Evolutionary conservation across 2,888 invertebrate genomes (phyloP).

Genomic region (Dugesia japonica): DNA sequence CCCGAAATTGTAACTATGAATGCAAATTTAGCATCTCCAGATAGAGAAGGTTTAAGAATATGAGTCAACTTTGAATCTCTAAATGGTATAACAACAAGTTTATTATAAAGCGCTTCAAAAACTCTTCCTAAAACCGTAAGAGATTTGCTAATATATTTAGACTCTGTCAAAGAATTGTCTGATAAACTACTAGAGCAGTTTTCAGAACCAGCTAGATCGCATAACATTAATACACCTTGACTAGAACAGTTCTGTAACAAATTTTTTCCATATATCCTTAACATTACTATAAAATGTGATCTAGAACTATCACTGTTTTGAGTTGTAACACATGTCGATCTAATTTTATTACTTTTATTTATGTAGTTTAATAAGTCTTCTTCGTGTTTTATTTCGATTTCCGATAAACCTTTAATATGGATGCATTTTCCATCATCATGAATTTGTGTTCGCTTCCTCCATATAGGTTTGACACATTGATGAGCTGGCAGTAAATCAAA

Average conservation of each 20-base stretch:
- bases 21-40: slow-evolving; percentile 27
- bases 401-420: slow-evolving; percentile 25
- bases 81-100: slow-evolving; percentile 20
- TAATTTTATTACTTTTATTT: neutral
- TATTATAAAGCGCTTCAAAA: slow-evolving; percentile 23
- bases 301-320: slow-evolving; percentile 25
- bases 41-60: slow-evolving; percentile 26
- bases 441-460: slow-evolving; percentile 23
- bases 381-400: slow-evolving; percentile 23
- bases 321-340: slow-evolving; percentile 17
- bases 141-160: slow-evolving; percentile 30
- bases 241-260: slow-evolving; percentile 20
- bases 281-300: slow-evolving; percentile 30
- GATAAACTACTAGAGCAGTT: slow-evolving; percentile 14
- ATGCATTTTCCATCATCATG: slow-evolving; percentile 28
- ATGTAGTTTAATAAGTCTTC: slow-evolving; percentile 26
- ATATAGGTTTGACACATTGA: neutral
- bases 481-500: slow-evolving; percentile 17
- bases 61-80: slow-evolving; percentile 28
- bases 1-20: slow-evolving; percentile 26
- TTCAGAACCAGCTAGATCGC: slow-evolving; percentile 29
- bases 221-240: slow-evolving; percentile 23
- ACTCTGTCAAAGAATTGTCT: neutral
- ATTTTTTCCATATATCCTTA: slow-evolving; percentile 22
- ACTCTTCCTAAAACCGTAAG: slow-evolving; percentile 24